Evolutionary conservation across 2,113 vertebrate genomes (phyloP).

Genomic region (Eulacestoma nigropectus): DNA sequence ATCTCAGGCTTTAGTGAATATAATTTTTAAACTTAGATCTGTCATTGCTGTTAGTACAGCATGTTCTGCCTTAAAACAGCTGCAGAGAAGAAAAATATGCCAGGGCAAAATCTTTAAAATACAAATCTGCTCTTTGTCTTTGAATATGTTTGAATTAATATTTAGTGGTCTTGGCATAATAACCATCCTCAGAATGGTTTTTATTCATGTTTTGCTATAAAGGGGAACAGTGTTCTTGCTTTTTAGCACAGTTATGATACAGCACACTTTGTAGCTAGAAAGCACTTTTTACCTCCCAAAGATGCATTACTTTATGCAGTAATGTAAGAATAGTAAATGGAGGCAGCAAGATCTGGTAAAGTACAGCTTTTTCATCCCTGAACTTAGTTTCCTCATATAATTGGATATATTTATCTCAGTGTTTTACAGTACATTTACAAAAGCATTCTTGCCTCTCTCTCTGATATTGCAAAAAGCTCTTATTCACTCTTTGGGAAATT

Average conservation of each 20-base stretch:
- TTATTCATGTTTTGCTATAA: neutral
- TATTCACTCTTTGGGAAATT: neutral
- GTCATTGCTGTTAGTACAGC: neutral
- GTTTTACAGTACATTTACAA: neutral
- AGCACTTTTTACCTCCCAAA: neutral
- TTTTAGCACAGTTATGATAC: neutral
- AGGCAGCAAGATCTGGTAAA: neutral
- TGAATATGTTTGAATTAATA: neutral
- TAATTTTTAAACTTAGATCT: neutral
- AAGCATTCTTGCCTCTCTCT: neutral
- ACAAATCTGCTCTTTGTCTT: neutral
- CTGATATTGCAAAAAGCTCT: neutral
- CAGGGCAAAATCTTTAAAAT: neutral
- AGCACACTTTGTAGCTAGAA: neutral
- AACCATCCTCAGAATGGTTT: neutral
- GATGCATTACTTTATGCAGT: neutral
- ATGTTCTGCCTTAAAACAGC: neutral
- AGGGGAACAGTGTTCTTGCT: neutral
- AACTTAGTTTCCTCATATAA: neutral
- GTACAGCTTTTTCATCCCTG: neutral
- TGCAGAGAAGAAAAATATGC: neutral
- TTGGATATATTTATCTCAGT: slow-evolving; percentile 46
- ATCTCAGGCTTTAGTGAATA: neutral
- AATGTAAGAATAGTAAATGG: neutral
- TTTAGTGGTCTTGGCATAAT: neutral